A percentile compares a stretch with the other conserved stretches of the same genome.
Conservation (phyloP, 2,797 vertebrate genomes). For the Molossus molossus region DNA sequence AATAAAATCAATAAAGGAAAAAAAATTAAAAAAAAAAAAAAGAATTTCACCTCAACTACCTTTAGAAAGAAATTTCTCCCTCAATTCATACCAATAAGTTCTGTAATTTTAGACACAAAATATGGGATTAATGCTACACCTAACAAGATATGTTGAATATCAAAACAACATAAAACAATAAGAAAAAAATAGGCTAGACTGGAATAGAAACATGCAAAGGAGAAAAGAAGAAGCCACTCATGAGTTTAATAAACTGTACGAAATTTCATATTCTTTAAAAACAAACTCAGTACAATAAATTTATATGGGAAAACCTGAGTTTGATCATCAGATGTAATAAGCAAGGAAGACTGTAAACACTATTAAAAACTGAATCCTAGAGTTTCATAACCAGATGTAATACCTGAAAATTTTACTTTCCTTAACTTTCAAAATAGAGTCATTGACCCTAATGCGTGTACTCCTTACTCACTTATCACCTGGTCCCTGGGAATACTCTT, state of each 20-base stretch:
- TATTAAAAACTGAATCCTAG: not conserved
- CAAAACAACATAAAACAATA: not conserved
- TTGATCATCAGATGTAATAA: not conserved
- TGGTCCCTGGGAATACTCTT: not conserved
- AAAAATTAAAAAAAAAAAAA: no score
- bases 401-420: not conserved
- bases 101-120: not conserved
- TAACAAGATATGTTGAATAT: not conserved
- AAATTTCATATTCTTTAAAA: slow-evolving; percentile 48
- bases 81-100: not conserved
- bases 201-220: not conserved
- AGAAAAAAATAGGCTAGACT: not conserved
- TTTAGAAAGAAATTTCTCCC: slow-evolving; percentile 50
- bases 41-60: not conserved
- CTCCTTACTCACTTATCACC: not conserved
- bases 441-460: not conserved
- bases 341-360: not conserved
- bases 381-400: not conserved
- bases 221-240: not conserved
- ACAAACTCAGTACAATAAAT: not conserved
- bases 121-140: not conserved
- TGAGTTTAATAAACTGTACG: slow-evolving; percentile 44
- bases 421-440: slow-evolving; percentile 37
- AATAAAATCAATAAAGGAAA: no score
- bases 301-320: not conserved